phyloP scores from a whole-genome alignment of 2,797 vertebrate species.

The Mycteria americana region DNA sequence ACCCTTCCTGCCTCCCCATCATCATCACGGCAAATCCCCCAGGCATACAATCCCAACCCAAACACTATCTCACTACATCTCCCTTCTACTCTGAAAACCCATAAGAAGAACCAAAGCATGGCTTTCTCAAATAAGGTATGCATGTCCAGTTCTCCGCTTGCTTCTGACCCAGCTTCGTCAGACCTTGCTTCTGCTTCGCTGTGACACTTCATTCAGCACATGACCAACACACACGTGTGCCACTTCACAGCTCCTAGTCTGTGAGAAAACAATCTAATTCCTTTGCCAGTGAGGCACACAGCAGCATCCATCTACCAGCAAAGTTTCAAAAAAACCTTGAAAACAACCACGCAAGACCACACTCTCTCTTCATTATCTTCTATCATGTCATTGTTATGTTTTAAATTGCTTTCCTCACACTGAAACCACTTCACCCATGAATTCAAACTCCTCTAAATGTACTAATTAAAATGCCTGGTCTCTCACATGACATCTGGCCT shows the following conservation, averaged over 20 bases:
- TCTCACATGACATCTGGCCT: not conserved
- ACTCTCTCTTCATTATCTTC: not conserved
- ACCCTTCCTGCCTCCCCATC: not conserved
- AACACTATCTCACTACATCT: not conserved
- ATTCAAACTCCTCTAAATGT: not conserved
- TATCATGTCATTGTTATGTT: not conserved
- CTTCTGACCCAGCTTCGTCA: not conserved
- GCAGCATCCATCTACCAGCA: not conserved
- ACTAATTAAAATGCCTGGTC: not conserved
- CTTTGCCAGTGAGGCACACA: not conserved
- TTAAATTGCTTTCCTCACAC: not conserved
- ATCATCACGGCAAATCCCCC: not conserved
- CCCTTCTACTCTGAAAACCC: not conserved
- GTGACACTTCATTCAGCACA: not conserved
- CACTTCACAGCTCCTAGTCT: not conserved
- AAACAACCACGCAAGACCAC: not conserved
- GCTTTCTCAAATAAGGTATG: not conserved
- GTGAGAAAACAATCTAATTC: not conserved
- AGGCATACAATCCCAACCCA: not conserved
- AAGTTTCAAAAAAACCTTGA: not conserved
- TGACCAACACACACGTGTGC: accelerated
- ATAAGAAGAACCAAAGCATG: not conserved
- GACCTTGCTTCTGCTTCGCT: accelerated
- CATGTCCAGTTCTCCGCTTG: accelerated
- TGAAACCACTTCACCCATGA: not conserved